phyloP scores from a whole-genome alignment of 2,797 vertebrate genomes.

The Eulemur coronatus region DNA sequence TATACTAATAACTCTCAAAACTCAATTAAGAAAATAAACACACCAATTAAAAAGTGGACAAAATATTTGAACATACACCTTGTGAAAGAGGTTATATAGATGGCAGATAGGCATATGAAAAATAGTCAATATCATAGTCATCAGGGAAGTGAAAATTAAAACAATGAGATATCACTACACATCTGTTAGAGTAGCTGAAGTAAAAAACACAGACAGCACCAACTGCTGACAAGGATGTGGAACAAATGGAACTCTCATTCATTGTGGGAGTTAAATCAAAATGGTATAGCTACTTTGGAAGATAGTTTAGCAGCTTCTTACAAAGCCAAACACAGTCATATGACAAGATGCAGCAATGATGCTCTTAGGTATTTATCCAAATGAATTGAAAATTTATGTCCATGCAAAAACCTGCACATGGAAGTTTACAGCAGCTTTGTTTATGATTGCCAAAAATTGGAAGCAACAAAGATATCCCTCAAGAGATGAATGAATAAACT shows the following conservation, averaged over 20 bases:
- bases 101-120: neutral
- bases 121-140: neutral
- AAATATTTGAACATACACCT: neutral
- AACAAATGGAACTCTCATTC: neutral
- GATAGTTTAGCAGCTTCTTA: neutral
- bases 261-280: neutral
- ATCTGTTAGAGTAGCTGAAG: neutral
- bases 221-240: neutral
- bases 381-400: too few relatives aligned
- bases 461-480: too few relatives aligned
- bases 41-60: neutral
- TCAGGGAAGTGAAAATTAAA: neutral
- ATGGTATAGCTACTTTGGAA: neutral
- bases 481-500: too few relatives aligned
- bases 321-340: neutral
- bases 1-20: neutral
- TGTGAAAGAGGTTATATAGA: neutral
- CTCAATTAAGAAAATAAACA: neutral
- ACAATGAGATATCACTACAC: neutral
- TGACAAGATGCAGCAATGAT: neutral
- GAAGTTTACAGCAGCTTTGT: too few relatives aligned
- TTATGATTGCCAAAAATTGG: too few relatives aligned
- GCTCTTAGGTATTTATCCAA: neutral
- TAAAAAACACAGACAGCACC: neutral
- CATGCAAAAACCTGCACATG: too few relatives aligned